Evolutionary conservation across 2,113 vertebrate species (phyloP).

Genomic region (Marcusenius ussheri): DNA sequence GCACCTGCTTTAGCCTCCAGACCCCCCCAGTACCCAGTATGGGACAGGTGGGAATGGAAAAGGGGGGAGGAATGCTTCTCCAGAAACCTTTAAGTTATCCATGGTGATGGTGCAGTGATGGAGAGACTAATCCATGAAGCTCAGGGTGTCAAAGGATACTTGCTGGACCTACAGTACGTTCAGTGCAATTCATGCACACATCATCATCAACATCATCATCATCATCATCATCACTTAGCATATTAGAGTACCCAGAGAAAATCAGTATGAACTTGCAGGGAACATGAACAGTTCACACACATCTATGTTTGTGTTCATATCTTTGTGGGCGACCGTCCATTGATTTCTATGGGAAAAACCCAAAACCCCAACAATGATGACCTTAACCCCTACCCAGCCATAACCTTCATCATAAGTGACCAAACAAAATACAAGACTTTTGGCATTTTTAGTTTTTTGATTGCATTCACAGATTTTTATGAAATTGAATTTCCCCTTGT

Average conservation of each 20-base stretch:
- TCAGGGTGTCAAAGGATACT: not conserved
- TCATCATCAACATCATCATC: not conserved
- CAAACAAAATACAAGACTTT: not conserved
- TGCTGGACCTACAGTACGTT: not conserved
- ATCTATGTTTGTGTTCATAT: not conserved
- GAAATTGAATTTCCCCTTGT: not conserved
- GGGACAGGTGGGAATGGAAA: not conserved
- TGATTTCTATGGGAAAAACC: not conserved
- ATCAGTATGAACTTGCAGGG: not conserved
- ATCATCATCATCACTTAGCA: not conserved
- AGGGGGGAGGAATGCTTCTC: not conserved
- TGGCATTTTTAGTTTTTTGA: not conserved
- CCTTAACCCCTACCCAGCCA: not conserved
- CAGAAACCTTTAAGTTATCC: not conserved
- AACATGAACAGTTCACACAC: not conserved
- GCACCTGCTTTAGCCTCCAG: not conserved
- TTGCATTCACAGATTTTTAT: not conserved
- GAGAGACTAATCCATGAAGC: not conserved
- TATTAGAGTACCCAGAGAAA: not conserved
- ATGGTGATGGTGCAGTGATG: not conserved
- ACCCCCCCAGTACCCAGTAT: not conserved
- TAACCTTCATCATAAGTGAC: not conserved
- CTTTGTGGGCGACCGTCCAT: not conserved
- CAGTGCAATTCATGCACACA: not conserved
- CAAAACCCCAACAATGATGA: not conserved